Evolutionary conservation across 2,888 invertebrate genomes (phyloP), one percentile per base, ranked within the genome.

Genomic region (Phyllotreta striolata): DNA sequence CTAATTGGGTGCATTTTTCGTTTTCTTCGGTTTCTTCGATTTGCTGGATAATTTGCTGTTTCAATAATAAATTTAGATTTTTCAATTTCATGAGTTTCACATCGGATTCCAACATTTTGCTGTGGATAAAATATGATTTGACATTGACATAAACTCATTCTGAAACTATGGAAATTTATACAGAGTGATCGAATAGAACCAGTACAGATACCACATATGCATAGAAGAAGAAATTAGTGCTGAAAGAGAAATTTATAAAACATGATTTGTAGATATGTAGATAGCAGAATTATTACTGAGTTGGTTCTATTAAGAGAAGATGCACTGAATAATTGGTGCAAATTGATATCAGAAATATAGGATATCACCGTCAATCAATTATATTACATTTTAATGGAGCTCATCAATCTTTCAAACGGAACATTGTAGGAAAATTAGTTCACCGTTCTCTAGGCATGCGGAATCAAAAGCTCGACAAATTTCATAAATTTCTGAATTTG

Each of bases 21-120:
- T 13, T 41, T 7, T 55, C 34, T 63, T 59, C 59, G 34, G 54
- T 40, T 55, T 55, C 44, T 59, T 63, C 59, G 13, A 63, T 56
- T 55, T 68, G 70, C 43, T 59, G 59, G 37, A 72, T 66, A 38
- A 69, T 67, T 63, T 72, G 72, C 58, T 71, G 72, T 60, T 71
- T 70, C 57, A 71, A 66, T 62, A 72, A 61, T 68, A 72, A 70
- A 72, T 72, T 72, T 71, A 71, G 68, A 64, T 67, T 64, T n/a
- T 64, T 66, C 7, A 66, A 52, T 54, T 67, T 66, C 54, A 57
- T 55, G 14, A 64, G 55, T 66, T 49, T 67, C 37, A 66, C 58
- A 39, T 62, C 59, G 34, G 65, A 62, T 44, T 62, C 62, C 34
- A 59, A 55, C 63, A 63, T 66, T 66, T 55, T 44, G 35, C 37